A percentile compares a stretch with the other conserved stretches of the same genome.
Evolutionary conservation across 2,888 invertebrate genomes (phyloP).

Genomic region (Dascillus cervinus): DNA sequence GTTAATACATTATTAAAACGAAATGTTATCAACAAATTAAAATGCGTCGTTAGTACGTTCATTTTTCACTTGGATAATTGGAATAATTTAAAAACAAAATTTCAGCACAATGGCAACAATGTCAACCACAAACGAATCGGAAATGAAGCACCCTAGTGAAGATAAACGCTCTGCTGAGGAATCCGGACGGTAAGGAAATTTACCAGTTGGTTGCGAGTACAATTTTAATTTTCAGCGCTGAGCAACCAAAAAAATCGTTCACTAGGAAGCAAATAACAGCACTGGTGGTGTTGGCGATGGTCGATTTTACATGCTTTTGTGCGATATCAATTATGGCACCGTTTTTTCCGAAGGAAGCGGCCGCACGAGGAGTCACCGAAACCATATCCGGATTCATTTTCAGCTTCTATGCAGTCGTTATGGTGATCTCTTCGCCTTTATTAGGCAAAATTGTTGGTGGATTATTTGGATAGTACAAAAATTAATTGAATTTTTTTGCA

Average conservation of each 20-base stretch:
- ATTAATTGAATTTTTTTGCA: conserved; percentile 37
- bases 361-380: conserved; percentile 59
- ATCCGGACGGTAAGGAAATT: no score
- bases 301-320: conserved; percentile 67
- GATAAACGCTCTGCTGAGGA: no score
- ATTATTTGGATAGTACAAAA: conserved; percentile 1
- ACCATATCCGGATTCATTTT: conserved; percentile 67
- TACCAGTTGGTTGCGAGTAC: no score
- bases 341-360: conserved; percentile 69
- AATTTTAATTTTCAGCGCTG: conserved; percentile 36
- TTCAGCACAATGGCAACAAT: no score
- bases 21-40: no score
- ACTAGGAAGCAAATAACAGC: conserved; percentile 51
- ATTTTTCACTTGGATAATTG: no score
- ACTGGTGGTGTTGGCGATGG: conserved; percentile 54
- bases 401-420: conserved; percentile 66
- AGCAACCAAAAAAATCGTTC: conserved; percentile 41
- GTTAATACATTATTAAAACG: no score
- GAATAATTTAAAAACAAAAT: no score
- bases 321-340: conserved; percentile 74
- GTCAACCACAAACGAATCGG: no score
- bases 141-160: no score
- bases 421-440: conserved; percentile 64
- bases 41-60: no score
- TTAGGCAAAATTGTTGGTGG: conserved; percentile 67